Conservation (phyloP, 2,113 vertebrate species). For the Edolisoma coerulescens region DNA sequence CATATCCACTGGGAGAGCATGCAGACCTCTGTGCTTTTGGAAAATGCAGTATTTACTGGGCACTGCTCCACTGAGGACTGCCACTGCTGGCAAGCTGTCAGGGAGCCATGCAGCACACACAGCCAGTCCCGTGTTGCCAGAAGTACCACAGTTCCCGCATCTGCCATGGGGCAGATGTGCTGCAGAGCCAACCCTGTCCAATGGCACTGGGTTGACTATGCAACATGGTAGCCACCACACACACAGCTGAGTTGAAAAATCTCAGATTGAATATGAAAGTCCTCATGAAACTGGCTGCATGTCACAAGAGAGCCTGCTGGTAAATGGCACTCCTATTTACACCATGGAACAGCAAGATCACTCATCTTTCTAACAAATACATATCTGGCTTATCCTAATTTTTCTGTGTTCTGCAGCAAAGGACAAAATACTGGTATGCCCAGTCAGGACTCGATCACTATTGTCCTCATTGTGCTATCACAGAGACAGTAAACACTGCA, state of each 20-base stretch:
- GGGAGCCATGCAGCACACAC: background rate
- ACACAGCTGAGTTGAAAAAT: background rate
- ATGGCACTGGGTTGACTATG: background rate
- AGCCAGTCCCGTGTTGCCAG: background rate
- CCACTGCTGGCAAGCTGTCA: background rate
- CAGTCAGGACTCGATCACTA: background rate
- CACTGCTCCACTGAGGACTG: background rate
- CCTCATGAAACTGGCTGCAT: background rate
- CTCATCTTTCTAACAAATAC: background rate
- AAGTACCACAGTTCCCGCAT: fast-evolving
- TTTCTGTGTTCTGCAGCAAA: background rate
- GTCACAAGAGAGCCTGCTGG: background rate
- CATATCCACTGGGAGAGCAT: background rate
- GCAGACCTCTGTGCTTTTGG: background rate
- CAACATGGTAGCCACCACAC: background rate
- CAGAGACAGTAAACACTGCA: background rate
- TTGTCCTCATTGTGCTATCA: background rate
- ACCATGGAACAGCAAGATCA: background rate
- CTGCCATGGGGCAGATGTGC: background rate
- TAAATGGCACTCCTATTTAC: background rate
- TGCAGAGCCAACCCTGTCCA: background rate
- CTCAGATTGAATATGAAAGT: background rate
- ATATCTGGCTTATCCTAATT: background rate
- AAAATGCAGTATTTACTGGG: background rate
- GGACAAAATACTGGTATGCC: background rate